Evolutionary conservation across 2,888 invertebrate species (phyloP), one percentile per base, ranked within the genome.

Genomic region (Brachynemurus nebulosus): DNA sequence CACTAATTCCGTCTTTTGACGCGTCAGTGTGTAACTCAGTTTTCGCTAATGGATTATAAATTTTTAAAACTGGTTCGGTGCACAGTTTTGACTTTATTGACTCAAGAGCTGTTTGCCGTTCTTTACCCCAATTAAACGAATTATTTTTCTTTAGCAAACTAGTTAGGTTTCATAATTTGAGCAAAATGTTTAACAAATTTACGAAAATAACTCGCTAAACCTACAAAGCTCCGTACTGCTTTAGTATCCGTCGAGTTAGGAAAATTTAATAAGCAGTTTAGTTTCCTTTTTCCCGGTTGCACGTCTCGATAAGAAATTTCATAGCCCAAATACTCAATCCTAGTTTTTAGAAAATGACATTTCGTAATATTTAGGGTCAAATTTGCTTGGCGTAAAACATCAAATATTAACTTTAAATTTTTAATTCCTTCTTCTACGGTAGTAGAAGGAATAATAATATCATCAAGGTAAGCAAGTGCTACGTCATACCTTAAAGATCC

Each of bases 311-410:
- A 17, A 42, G 45, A 19, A 18, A 57, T 48, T 9, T 20, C 9
- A 25, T 56, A 58, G 6, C 56, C 57, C 40, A 57, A 50, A 46
- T 51, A 57, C n/a, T 38, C 45, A 21, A 55, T 52, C 39, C 50
- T 39, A 7, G 33, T 36, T 9, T 40, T 27, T 11, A 56, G 39
- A 42, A 57, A n/a, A n/a, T n/a, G n/a, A n/a, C n/a, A n/a, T n/a
- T n/a, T n/a, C n/a, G n/a, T n/a, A n/a, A n/a, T n/a, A n/a, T n/a
- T n/a, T n/a, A n/a, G n/a, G n/a, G n/a, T n/a, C n/a, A n/a, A n/a
- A n/a, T n/a, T n/a, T n/a, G n/a, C n/a, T n/a, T n/a, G n/a, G n/a
- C n/a, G n/a, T n/a, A n/a, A n/a, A n/a, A n/a, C n/a, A n/a, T n/a
- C n/a, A n/a, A n/a, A n/a, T n/a, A n/a, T n/a, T n/a, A n/a, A n/a